Evolutionary conservation across 2,888 invertebrate genomes (phyloP), one percentile per base, ranked within the genome.

Genomic region (Cephus rjabovi): DNA sequence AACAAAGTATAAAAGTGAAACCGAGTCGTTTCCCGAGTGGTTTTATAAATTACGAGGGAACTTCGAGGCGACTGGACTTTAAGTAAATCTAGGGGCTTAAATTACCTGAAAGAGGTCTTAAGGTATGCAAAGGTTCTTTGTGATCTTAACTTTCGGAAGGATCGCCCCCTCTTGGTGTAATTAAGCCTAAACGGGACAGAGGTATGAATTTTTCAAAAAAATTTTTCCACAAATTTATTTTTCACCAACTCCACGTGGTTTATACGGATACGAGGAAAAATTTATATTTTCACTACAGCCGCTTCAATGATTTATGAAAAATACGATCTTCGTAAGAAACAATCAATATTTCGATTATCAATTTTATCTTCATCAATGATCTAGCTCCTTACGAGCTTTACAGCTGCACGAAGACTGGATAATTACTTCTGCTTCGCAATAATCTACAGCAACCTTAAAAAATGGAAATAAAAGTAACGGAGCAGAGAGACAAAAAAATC

Each of bases 1-100:
- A 56, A 56, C 56, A 56, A 56, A 56, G 56, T 56, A 71, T 71
- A 71, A 71, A 71, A 71, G 71, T 71, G 71, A 71, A 71, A 71
- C 71, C 71, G 71, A 33, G 33, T 31, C 71, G 71, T 56, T 56
- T 71, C 31, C 33, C 71, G 56, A 56, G 71, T 34, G 71, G 71
- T 34, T 34, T 71, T 71, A 23, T 71, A 11, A 71, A 34, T 71
- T 71, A 71, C 34, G 71, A 34, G 34, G 33, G 12, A 71, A 71
- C 12, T 71, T 71, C 9, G 1, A 31, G 23, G 71, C 71, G 71
- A 71, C 71, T 23, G 71, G 71, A 71, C 34, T 71, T 71, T 71
- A 71, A 71, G 33, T 34, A 34, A 71, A 71, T 71, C 56, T 23
- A 56, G 56, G 56, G 15, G 56, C 23, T 56, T 56, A 56, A 23